These are phyloP conservation scores for Salmo trutta DNA, from an alignment of 2,797 vertebrate genomes.

Conservation along the genomic window DNA sequence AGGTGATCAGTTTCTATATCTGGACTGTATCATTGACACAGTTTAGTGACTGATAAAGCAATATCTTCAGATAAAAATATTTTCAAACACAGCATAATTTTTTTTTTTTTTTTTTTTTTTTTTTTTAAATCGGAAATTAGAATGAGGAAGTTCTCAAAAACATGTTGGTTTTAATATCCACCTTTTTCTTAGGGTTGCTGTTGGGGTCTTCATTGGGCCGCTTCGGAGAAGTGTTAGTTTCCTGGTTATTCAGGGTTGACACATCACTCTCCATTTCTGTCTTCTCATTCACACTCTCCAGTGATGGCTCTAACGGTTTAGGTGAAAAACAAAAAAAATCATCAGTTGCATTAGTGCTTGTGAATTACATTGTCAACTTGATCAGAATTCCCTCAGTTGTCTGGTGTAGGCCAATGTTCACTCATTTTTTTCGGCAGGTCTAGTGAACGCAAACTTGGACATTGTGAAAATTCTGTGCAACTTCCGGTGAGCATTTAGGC, in stretches of 20 bases:
- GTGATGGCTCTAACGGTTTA: slow-evolving; percentile 31
- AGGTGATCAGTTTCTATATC: neutral
- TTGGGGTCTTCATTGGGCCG: slow-evolving; percentile 53
- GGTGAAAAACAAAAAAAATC: neutral
- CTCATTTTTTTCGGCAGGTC: too few relatives aligned
- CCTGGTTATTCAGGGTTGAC: neutral
- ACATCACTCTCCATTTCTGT: neutral
- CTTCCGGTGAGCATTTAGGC: too few relatives aligned
- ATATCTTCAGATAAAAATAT: neutral
- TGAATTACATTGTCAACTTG: neutral
- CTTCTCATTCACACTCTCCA: slow-evolving; percentile 26
- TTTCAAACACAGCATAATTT: neutral
- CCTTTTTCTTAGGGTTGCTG: slow-evolving; percentile 56
- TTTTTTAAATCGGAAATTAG: neutral
- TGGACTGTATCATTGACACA: neutral
- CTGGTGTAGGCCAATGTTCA: neutral
- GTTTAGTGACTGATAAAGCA: neutral
- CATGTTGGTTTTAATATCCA: slow-evolving; percentile 5
- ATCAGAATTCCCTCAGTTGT: neutral
- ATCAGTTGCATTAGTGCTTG: neutral
- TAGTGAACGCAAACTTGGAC: too few relatives aligned
- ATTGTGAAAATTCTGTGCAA: too few relatives aligned
- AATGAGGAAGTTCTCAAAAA: neutral
- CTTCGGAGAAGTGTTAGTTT: slow-evolving; percentile 49
- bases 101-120: too few relatives aligned